Percentiles rank a stretch among this genome's conserved stretches.
Evolutionary conservation across 2,888 invertebrate species (phyloP).

Genomic region (Ariolimax columbianus): DNA sequence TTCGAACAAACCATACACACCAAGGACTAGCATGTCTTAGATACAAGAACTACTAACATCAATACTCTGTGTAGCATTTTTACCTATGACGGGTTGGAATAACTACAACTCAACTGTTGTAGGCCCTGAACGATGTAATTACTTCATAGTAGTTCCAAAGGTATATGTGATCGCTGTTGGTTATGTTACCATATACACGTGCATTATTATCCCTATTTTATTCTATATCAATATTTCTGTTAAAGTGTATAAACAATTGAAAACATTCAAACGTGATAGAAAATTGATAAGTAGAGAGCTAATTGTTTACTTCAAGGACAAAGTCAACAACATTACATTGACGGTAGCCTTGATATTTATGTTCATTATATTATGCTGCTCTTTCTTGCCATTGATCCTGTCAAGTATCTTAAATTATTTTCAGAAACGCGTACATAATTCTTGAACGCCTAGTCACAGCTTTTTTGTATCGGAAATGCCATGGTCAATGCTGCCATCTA

Average conservation of each 20-base stretch:
- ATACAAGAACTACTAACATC: no score
- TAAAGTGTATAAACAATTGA: neutral
- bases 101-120: neutral
- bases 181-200: neutral
- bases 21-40: no score
- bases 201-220: neutral
- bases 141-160: neutral
- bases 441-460: neutral
- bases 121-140: neutral
- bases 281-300: neutral
- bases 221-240: neutral
- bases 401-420: constrained; percentile 19
- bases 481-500: constrained; percentile 7
- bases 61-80: neutral
- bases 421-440: neutral
- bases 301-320: neutral
- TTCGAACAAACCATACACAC: no score
- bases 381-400: neutral
- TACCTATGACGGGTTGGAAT: constrained; percentile 30
- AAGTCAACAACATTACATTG: constrained; percentile 5
- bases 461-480: neutral
- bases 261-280: neutral
- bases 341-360: constrained; percentile 7
- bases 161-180: neutral
- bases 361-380: constrained; percentile 24